These are phyloP conservation scores for Nesoenas mayeri DNA, from an alignment of 2,113 vertebrate genomes.

Conservation along the genomic window DNA sequence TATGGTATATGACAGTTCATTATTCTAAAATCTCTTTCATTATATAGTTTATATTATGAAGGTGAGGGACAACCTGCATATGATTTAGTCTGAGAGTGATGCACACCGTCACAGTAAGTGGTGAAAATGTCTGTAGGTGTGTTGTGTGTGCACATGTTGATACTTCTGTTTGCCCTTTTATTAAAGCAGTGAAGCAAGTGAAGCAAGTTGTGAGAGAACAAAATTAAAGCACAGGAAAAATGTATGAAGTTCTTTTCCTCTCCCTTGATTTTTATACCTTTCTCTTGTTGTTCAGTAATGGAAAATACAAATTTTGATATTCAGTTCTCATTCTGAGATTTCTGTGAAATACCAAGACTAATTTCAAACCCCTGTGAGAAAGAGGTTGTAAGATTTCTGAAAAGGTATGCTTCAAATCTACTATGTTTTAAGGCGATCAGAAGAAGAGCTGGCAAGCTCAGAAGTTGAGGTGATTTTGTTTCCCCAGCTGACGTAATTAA, in stretches of 20 bases:
- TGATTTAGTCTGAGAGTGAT: background rate
- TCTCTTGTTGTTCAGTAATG: background rate
- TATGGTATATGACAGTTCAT: background rate
- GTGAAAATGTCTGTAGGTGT: background rate
- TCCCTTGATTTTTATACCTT: background rate
- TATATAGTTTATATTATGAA: background rate
- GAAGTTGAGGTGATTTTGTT: background rate
- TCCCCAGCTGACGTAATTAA: background rate
- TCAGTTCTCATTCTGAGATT: background rate
- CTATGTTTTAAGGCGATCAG: background rate
- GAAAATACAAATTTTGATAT: background rate
- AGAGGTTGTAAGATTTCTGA: background rate
- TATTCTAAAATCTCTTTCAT: slow-evolving; percentile 31
- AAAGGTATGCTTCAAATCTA: background rate
- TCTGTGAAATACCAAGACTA: background rate
- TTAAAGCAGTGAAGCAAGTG: background rate
- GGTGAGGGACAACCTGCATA: background rate
- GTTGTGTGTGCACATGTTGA: too few relatives aligned
- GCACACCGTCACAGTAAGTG: background rate
- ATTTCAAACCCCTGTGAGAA: background rate
- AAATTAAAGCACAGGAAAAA: background rate
- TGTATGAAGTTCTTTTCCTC: background rate
- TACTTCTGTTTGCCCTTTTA: background rate
- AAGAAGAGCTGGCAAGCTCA: background rate
- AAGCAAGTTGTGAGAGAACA: background rate